Percentiles rank a stretch among this genome's conserved stretches.
phyloP scores from a whole-genome alignment of 2,797 vertebrate genomes.

The Pseudocheirus occidentalis region DNA sequence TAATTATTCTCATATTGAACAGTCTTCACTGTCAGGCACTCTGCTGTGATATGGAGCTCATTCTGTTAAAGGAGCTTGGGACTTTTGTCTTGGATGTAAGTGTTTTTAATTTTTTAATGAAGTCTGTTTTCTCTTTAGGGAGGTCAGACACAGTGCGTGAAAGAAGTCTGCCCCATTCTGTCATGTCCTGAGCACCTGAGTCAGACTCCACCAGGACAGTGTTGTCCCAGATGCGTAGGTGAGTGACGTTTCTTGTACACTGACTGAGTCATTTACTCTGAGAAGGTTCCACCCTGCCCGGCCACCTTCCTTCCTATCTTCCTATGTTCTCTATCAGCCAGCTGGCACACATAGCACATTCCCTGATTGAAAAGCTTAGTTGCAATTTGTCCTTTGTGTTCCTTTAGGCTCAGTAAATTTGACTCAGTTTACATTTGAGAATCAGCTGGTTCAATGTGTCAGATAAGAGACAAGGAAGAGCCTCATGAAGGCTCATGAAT shows the following conservation, averaged over 20 bases:
- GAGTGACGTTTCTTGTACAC: conserved; percentile 77
- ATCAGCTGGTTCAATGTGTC: not conserved
- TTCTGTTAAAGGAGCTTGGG: conserved; percentile 28
- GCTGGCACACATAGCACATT: not conserved
- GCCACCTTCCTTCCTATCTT: not conserved
- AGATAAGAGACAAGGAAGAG: not conserved
- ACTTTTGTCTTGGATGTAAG: conserved; percentile 35
- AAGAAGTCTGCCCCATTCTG: conserved; percentile 95
- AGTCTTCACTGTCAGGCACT: not conserved
- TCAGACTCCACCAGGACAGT: conserved; percentile 92
- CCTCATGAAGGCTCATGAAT: not conserved
- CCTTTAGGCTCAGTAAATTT: not conserved
- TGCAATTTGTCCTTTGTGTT: not conserved
- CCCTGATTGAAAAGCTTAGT: not conserved
- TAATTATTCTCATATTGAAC: not conserved
- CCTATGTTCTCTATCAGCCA: not conserved
- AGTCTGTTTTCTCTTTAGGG: conserved; percentile 87
- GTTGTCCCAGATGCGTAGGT: conserved; percentile 96
- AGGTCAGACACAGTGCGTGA: conserved; percentile 92
- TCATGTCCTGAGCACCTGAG: conserved; percentile 96
- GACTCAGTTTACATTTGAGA: not conserved
- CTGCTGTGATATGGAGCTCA: conserved; percentile 1
- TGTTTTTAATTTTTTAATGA: conserved; percentile 56
- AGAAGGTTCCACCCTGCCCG: not conserved
- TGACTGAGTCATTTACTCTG: conserved; percentile 10